A percentile compares a stretch with the other conserved stretches of the same genome.
These are phyloP conservation scores for Styela plicata DNA, from an alignment of 23 tunicate genomes.

Conservation along the genomic window DNA sequence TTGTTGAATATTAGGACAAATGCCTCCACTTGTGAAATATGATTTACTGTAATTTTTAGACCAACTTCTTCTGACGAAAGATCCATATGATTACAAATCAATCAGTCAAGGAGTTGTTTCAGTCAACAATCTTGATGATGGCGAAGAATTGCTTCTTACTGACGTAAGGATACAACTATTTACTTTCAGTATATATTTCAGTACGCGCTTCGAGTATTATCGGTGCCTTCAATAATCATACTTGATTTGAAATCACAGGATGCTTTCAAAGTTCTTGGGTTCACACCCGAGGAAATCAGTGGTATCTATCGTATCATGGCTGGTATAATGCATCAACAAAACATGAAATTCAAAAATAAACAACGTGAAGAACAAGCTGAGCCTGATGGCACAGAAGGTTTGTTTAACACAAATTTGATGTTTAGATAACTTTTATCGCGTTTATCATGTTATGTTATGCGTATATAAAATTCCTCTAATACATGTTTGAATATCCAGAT, in stretches of 20 bases:
- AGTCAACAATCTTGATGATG: conserved; percentile 30
- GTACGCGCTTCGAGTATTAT: too few relatives aligned
- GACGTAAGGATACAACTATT: conserved; percentile 41
- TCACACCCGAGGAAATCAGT: conserved; percentile 74
- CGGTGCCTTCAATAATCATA: too few relatives aligned
- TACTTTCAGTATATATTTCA: too few relatives aligned
- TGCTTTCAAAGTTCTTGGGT: conserved; percentile 94
- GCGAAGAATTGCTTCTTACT: conserved; percentile 36
- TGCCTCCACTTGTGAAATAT: too few relatives aligned
- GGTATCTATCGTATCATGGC: conserved; percentile 93
- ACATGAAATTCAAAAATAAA: conserved; percentile 93
- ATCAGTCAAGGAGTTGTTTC: conserved; percentile 36
- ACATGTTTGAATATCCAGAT: conserved; percentile 65
- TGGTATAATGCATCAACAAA: conserved; percentile 84
- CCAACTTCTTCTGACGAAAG: conserved; percentile 32
- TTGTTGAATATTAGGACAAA: not conserved
- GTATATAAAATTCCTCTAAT: too few relatives aligned
- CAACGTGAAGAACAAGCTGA: conserved; percentile 97
- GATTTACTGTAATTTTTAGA: too few relatives aligned
- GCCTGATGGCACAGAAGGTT: conserved; percentile 95
- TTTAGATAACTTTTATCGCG: too few relatives aligned
- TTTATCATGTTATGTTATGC: too few relatives aligned
- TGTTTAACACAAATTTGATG: too few relatives aligned
- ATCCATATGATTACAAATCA: conserved; percentile 38
- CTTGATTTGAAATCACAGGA: too few relatives aligned